These are phyloP conservation scores for Pogonocherus hispidulus DNA, from an alignment of 2,888 invertebrate genomes.

Conservation along the genomic window DNA sequence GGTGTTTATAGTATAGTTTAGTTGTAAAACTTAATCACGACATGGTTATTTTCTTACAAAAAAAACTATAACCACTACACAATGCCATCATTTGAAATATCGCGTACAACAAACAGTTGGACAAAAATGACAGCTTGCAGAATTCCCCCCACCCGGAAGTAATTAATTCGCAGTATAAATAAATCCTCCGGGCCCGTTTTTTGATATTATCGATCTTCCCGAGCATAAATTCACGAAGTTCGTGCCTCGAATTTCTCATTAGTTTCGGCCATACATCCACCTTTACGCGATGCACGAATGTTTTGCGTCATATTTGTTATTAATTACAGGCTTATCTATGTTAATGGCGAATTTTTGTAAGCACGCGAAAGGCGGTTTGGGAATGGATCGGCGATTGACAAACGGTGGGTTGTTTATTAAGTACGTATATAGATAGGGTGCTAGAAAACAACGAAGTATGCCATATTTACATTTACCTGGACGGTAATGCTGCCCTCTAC, in stretches of 20 bases:
- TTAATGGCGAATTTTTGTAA: constrained; percentile 8
- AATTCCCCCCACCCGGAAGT: neutral
- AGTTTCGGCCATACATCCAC: constrained; percentile 1
- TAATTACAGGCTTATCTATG: constrained; percentile 17
- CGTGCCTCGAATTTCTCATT: constrained; percentile 10
- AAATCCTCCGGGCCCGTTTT: neutral
- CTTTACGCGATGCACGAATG: neutral
- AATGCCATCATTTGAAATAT: neutral
- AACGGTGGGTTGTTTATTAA: no score
- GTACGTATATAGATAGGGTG: no score
- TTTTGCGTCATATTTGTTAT: constrained; percentile 1
- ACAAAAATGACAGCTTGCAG: neutral
- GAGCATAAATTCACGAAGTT: neutral
- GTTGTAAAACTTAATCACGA: no score
- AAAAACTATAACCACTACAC: neutral
- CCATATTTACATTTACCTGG: no score
- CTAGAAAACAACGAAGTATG: no score
- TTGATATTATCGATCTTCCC: constrained; percentile 4
- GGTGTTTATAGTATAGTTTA: no score
- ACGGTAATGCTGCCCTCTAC: no score
- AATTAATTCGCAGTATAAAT: neutral
- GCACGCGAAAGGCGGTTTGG: no score
- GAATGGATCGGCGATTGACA: no score
- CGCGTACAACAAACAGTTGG: neutral
- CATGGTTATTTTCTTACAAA: neutral